Evolutionary conservation across 1,140 invertebrate species (phyloP), one percentile per base, ranked within the genome.

Genomic region (Rhyzopertha dominica): DNA sequence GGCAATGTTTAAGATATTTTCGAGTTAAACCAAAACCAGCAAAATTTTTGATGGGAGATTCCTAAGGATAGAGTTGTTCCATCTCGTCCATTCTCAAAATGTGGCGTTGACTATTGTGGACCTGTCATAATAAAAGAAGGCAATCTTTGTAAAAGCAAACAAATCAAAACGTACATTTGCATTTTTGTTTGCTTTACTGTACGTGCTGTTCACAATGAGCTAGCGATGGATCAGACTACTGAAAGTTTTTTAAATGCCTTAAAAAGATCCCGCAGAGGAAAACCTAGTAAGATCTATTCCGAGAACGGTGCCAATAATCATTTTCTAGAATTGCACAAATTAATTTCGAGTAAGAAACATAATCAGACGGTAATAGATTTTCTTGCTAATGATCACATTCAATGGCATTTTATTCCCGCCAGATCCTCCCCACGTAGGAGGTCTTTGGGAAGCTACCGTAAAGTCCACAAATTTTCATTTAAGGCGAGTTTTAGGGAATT

Each of bases 91-190:
- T 62, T 68, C 46, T 10, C 29, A 4, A 16, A 43, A 13, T 38
- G 51, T 13, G 66, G 66, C 0, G 39, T 66, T 0, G 65, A 69
- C 43, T 67, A 62, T 30, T 59, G 59, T 5, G 67, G 67, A 7
- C 60, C 63, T 1, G 49, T 62, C 10, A 26, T 45, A 0, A 34
- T 66, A 0, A 63, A 55, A 45, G 42, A n/a, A 8, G 49, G 30
- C 2, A 35, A 43, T 1, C 46, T 49, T 13, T 47, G 56, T 19
- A 48, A 51, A 2, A 19, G 34, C 9, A 47, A 43, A 16, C 25
- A 43, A 8, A 49, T 49, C 4, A 68, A 59, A 28, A 41, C 26
- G 0, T 54, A 9, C 58, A 57, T 49, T 18, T 53, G 10, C 24
- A 35, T 0, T 45, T 49, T 1, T 22, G 42, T 20, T 25, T 26